phyloP scores from a whole-genome alignment of 2,888 invertebrate species.

The Pammene fasciana region DNA sequence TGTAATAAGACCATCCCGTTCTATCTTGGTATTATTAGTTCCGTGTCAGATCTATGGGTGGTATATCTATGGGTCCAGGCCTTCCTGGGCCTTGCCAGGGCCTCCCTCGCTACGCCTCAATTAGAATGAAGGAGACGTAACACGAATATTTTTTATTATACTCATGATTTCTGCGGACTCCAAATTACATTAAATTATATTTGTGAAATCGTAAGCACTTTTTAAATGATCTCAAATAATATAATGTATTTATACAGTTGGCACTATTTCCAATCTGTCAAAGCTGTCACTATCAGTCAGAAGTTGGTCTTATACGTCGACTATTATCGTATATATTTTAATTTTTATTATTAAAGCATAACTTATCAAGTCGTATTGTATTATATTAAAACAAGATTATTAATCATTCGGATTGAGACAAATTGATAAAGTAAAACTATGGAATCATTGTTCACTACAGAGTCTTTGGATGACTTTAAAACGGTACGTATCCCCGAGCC shows the following conservation, averaged over 20 bases:
- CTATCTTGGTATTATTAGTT: too few relatives aligned
- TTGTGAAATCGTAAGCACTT: background rate
- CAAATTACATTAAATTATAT: too few relatives aligned
- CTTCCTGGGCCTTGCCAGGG: too few relatives aligned
- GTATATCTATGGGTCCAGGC: too few relatives aligned
- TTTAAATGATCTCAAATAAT: background rate
- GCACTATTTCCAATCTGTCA: background rate
- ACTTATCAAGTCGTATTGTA: background rate
- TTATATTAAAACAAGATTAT: background rate
- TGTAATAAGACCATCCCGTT: too few relatives aligned
- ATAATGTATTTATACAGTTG: background rate
- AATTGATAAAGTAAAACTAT: conserved; percentile 44
- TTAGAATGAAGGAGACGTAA: too few relatives aligned
- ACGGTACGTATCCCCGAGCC: conserved; percentile 50
- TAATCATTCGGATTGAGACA: background rate
- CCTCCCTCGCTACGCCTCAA: too few relatives aligned
- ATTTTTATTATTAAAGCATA: too few relatives aligned
- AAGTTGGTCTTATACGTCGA: background rate
- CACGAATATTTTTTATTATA: too few relatives aligned
- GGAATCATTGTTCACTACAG: conserved; percentile 55
- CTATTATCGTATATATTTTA: too few relatives aligned
- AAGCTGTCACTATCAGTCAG: background rate
- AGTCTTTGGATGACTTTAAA: conserved; percentile 52
- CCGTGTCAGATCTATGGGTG: too few relatives aligned
- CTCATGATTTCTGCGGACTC: too few relatives aligned